Conservation (phyloP, 2,888 invertebrate genomes). For the Falcaria lacertinaria region DNA sequence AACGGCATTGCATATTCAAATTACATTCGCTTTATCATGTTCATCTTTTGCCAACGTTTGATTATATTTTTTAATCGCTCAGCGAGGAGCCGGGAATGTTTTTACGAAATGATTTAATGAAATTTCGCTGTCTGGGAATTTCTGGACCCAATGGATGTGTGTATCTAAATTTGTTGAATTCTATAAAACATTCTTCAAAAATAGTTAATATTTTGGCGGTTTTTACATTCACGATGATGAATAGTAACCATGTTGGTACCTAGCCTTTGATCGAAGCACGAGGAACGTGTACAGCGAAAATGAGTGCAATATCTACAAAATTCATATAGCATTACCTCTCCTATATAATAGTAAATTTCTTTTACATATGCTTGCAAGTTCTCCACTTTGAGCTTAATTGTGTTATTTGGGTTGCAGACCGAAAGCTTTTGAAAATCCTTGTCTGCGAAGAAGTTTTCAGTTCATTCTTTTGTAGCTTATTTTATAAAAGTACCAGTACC, state of each 20-base stretch:
- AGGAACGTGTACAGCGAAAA: too few species aligned
- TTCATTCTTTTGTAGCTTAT: neutral
- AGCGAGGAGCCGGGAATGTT: slow-evolving; percentile 23
- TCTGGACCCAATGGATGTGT: slow-evolving; percentile 23
- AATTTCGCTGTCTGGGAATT: slow-evolving; percentile 17
- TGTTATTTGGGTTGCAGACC: too few species aligned
- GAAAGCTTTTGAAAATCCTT: neutral
- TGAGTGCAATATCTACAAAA: too few species aligned
- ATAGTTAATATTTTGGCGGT: neutral
- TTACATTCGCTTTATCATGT: slow-evolving; percentile 24
- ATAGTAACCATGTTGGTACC: too few species aligned
- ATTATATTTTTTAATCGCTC: slow-evolving; percentile 31
- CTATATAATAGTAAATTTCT: too few species aligned
- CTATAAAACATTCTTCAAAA: neutral
- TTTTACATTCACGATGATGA: slow-evolving; percentile 1
- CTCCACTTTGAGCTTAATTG: too few species aligned
- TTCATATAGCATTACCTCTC: too few species aligned
- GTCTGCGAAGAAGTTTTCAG: neutral
- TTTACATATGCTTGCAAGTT: too few species aligned
- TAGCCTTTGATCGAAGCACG: too few species aligned
- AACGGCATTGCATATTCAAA: slow-evolving; percentile 21
- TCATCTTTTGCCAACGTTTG: slow-evolving; percentile 19
- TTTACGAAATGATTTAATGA: slow-evolving; percentile 22
- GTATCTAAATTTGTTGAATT: slow-evolving; percentile 19
- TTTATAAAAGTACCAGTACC: neutral